Evolutionary conservation across 1,140 invertebrate species (phyloP), one percentile per base, ranked within the genome.

Genomic region (Neoseiulus cucumeris): DNA sequence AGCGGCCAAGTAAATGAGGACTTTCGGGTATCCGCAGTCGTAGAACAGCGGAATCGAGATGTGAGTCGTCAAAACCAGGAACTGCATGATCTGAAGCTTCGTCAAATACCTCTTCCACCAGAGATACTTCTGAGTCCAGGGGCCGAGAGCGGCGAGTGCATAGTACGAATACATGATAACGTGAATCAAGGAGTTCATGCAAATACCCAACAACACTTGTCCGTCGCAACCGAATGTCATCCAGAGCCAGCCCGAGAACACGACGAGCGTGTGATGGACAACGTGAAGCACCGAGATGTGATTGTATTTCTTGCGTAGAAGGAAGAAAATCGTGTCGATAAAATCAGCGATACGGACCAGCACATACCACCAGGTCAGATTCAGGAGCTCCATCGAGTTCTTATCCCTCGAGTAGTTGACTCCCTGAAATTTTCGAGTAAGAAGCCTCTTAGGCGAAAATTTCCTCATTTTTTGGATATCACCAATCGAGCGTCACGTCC

Each of bases 221-320:
- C 51, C 51, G 9, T 59, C 51, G 33, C n/a, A 59, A 2, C 51
- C 51, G 77, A 92, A 93, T 74, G 91, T 91, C 68, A 93, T 80
- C 17, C 90, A 90, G 82, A 92, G 87, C 91, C 91, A 95, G 2
- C 92, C 87, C 7, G 85, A 87, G 76, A 91, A 85, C 14, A 90
- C 90, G 90, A 95, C 92, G 72, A 89, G 84, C 64, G 88, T 89
- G 75, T 94, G 91, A 75, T 94, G 91, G 71, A 93, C 91, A 65
- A 94, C 89, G 77, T 94, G 91, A 25, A 94, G 80, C 33, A 86
- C 89, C n/a, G 88, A 89, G 66, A 93, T 86, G 73, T 94, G 90
- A 74, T 87, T 84, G 74, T 84, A 86, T 80, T 94, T 94, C 77
- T 91, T 91, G 70, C 88, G 81, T 70, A 91, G 77, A 71, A 91